A percentile compares a stretch with the other conserved stretches of the same genome.
These are phyloP conservation scores for Zygogramma bicolorata DNA, from an alignment of 2,888 invertebrate species.

Conservation along the genomic window DNA sequence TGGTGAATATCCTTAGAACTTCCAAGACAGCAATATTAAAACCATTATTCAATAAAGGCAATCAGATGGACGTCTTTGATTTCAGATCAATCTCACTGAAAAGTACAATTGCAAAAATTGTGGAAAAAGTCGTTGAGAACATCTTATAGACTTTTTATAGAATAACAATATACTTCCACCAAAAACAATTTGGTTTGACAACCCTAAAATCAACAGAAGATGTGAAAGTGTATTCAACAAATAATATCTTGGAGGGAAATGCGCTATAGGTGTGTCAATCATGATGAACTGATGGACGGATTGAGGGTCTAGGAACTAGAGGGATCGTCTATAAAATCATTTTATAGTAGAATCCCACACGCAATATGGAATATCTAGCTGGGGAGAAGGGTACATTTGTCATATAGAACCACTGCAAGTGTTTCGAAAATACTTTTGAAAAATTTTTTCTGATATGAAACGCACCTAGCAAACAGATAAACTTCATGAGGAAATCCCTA, in stretches of 20 bases:
- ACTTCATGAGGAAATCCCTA: too few relatives aligned
- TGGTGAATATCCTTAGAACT: background rate
- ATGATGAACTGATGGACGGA: background rate
- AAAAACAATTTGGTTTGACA: background rate
- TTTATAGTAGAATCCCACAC: too few relatives aligned
- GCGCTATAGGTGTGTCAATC: background rate
- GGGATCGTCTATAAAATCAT: background rate
- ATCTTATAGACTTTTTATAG: background rate
- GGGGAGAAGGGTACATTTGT: too few relatives aligned
- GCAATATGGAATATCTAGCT: too few relatives aligned
- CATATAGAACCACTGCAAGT: too few relatives aligned
- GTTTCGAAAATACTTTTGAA: too few relatives aligned
- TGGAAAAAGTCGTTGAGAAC: background rate
- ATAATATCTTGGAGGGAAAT: background rate
- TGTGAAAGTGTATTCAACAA: background rate
- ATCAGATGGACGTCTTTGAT: background rate
- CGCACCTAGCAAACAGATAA: too few relatives aligned
- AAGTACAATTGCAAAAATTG: background rate
- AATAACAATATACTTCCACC: background rate
- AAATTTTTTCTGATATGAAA: too few relatives aligned
- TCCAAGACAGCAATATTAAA: background rate
- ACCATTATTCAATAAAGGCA: background rate
- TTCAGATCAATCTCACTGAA: background rate
- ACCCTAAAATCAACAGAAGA: background rate
- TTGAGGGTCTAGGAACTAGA: background rate